phyloP scores from a whole-genome alignment of 2,797 vertebrate species.

The Champsocephalus esox region DNA sequence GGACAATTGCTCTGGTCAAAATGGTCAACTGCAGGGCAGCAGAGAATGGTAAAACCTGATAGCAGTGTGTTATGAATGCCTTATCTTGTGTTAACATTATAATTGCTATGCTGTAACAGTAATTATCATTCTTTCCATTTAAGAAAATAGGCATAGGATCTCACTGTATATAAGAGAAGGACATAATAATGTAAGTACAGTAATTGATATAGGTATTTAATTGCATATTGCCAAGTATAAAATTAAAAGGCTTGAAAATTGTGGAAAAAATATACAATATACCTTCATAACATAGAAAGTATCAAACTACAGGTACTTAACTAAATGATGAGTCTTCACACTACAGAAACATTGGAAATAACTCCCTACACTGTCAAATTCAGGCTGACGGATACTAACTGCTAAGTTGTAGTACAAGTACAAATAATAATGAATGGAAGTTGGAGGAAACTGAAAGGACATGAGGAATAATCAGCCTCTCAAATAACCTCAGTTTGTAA shows the following conservation, averaged over 20 bases:
- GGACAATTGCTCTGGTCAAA: too few relatives aligned
- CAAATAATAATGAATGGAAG: slow-evolving; percentile 51
- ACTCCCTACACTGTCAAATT: slow-evolving; percentile 24
- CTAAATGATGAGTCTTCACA: slow-evolving; percentile 7
- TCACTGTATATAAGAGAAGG: background rate
- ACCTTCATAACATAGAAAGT: background rate
- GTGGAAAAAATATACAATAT: background rate
- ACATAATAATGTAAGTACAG: background rate
- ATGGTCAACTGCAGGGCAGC: too few relatives aligned
- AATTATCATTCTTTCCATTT: background rate
- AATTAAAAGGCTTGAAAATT: background rate
- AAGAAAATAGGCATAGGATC: background rate
- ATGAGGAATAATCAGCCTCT: slow-evolving; percentile 60
- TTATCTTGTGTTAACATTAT: too few relatives aligned
- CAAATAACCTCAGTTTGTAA: slow-evolving; percentile 56
- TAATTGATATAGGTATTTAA: background rate
- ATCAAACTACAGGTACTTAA: slow-evolving; percentile 5
- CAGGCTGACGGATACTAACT: slow-evolving; percentile 36
- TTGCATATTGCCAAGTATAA: background rate
- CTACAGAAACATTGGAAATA: slow-evolving; percentile 24
- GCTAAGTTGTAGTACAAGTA: slow-evolving; percentile 38
- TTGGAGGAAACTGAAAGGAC: slow-evolving; percentile 34
- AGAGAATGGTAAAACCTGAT: too few relatives aligned
- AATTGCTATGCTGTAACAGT: too few relatives aligned
- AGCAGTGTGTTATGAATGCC: too few relatives aligned